Base-by-base conservation (phyloP, 2,797 vertebrate genomes). In the Hydrolagus colliei region DNA sequence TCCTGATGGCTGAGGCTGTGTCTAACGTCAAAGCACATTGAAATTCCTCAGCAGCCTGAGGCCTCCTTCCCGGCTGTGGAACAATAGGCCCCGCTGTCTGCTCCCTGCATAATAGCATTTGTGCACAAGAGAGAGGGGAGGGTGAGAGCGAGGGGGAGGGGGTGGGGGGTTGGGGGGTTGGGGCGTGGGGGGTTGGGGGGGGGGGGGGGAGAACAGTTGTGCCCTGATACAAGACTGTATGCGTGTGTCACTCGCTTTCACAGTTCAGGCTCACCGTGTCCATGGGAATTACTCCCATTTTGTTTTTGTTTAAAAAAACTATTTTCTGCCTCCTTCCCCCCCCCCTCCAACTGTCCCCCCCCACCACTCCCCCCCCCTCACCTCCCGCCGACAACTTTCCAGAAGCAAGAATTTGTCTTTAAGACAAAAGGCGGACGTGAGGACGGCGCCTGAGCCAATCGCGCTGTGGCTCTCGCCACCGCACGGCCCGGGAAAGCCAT, bases 41-140 rank as follows among this genome's bases (percentile, higher is more conserved):
- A 84, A 84, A 84, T 84, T 84, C 79, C 79, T 68, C 35, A 63
- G 68, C 79, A 52, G 79, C 71, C 79, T 71, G 14, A 84, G 71
- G 79, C 32, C 63, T 82, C 71, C 41, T n/a, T 52, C 3, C 41
- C 6, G 41, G 41, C 41, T 52, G 3, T 52, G 41, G 41, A 52
- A 95, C 94, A 95, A 95, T 93, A 92, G 92, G 86, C 91, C 41
- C 85, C 87, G 89, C 89, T 91, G 90, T 92, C 89, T 87, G 79
- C 79, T 41, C 79, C 65, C 79, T 1, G 71, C 79, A 84, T 84
- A 84, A 84, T 84, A 41, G 65, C 71, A 84, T 84, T 84, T 84
- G 62, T 84, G 79, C 32, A 84, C 41, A 84, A 80, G 32, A 18
- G 41, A 52, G 41, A 71, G 79, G 32, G 18, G 13, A 52, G 35